Evolutionary conservation across 1,140 invertebrate genomes (phyloP).

Genomic region (Colletes gigas): DNA sequence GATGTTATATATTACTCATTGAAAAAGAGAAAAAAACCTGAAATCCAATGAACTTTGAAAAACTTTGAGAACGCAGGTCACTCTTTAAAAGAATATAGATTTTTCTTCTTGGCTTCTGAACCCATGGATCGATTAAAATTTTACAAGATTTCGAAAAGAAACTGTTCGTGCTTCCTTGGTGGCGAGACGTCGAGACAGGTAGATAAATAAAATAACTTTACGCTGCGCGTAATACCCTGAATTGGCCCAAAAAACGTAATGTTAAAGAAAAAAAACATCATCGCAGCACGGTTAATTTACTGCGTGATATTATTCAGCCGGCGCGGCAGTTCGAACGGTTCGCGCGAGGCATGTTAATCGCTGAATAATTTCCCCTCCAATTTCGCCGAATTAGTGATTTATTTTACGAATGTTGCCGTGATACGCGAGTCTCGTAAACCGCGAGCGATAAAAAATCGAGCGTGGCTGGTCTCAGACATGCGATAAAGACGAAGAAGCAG

Average conservation of each 20-base stretch:
- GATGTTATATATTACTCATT: too few relatives aligned
- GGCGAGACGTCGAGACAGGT: too few relatives aligned
- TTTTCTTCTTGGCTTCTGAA: too few relatives aligned
- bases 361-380: constrained; percentile 37
- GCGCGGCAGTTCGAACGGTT: constrained; percentile 14
- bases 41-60: too few relatives aligned
- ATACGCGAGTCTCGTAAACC: constrained; percentile 26
- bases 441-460: constrained; percentile 21
- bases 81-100: too few relatives aligned
- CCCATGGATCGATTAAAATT: too few relatives aligned
- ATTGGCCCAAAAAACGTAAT: neutral
- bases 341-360: constrained; percentile 33
- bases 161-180: too few relatives aligned
- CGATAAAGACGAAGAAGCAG: neutral
- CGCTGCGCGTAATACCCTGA: neutral
- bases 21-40: too few relatives aligned
- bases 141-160: too few relatives aligned
- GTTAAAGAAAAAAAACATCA: constrained; percentile 13
- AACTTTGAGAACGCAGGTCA: too few relatives aligned
- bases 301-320: constrained; percentile 18
- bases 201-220: neutral
- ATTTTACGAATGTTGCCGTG: constrained; percentile 30
- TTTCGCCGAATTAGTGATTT: constrained; percentile 45
- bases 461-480: neutral
- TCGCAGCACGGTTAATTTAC: constrained; percentile 15